Base-by-base conservation (phyloP, 2,113 vertebrate genomes). In the Albula glossodonta region DNA sequence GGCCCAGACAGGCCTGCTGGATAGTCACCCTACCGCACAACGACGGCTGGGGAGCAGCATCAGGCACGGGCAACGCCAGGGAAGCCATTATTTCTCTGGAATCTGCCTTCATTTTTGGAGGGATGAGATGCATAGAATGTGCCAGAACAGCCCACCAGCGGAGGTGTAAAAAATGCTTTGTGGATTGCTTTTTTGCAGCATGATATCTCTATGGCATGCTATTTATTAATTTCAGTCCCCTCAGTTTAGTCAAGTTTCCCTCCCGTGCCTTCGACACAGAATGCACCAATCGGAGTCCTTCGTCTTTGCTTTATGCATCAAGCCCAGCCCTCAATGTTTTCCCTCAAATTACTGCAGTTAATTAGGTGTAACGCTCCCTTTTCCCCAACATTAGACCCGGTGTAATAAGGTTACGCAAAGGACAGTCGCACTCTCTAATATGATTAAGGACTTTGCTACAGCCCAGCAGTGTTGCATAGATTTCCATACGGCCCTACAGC, bases 331-430 rank as follows among this genome's bases (percentile, higher is more conserved):
- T 52, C 22, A 51, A 13, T 12, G 48, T 81, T n/a, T 60, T 60
- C 10, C 53, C 10, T 51, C 15, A 31, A 6, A 51, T 86, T 82
- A 77, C 22, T 74, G 60, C 25, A 77, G 63, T 25, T 82, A 86
- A 82, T 82, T 83, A 78, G 81, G 51, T 57, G 66, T 22, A 82
- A 22, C 53, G 11, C 53, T 77, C 81, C 22, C 63, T 31, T 80
- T 51, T 82, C 53, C 51, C 11, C 63, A 78, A 49, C 63, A 77
- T 82, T 74, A 78, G 52, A 31, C 50, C 57, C 51, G 49, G 22
- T 66, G 19, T 81, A 56, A 52, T 81, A 50, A 86, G 85, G 63
- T 86, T 49, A 56, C 25, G 5, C 2, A 77, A 81, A 86, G 80
- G 85, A 78, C 80, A 82, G 51, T 13, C 0, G 7, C 41, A 22